Base-by-base conservation (phyloP, 2,888 invertebrate species). In the Liposcelis brunnea region DNA sequence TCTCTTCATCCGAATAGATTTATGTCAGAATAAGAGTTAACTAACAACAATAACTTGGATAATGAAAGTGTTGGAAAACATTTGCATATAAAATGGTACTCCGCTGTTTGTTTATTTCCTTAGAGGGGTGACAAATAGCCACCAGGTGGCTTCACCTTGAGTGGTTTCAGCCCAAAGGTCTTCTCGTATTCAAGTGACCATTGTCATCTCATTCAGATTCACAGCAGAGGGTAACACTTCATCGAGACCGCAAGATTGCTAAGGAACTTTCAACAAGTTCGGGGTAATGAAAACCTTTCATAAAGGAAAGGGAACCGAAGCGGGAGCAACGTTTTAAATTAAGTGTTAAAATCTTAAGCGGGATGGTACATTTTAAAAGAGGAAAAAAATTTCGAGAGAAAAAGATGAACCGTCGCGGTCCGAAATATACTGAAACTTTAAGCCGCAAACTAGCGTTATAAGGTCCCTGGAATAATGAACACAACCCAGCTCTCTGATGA, bases 51-150 rank as follows among this genome's bases (percentile, higher is more conserved):
- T 40, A 40, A 40, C 40, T 40, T 40, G 40, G 21, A 40, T 40
- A 40, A 40, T 40, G 40, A n/a, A 40, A 40, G 19, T n/a, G 19
- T 21, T 40, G 40, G 26, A 40, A 40, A 40, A 18, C 40, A 40
- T 40, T 40, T 40, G 40, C 40, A 40, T 40, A 40, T 40, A 40
- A 40, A 40, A 40, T 40, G 40, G 40, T 40, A 40, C 40, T 18
- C 4, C 16, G 40, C 26, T 26, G 26, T 26, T 40, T 40, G 40
- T 40, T 40, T 40, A 40, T 40, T 40, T 40, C 40, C 40, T 40
- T 19, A 11, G 40, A 40, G 40, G 26, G 40, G 40, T 40, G 40
- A 40, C 40, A 40, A 40, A 40, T 40, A 19, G 40, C 19, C 40
- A 26, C 26, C 26, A 26, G 26, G 26, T 26, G 26, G 26, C 26